phyloP scores from a whole-genome alignment of 2,113 vertebrate genomes.

The Bambusicola thoracicus region DNA sequence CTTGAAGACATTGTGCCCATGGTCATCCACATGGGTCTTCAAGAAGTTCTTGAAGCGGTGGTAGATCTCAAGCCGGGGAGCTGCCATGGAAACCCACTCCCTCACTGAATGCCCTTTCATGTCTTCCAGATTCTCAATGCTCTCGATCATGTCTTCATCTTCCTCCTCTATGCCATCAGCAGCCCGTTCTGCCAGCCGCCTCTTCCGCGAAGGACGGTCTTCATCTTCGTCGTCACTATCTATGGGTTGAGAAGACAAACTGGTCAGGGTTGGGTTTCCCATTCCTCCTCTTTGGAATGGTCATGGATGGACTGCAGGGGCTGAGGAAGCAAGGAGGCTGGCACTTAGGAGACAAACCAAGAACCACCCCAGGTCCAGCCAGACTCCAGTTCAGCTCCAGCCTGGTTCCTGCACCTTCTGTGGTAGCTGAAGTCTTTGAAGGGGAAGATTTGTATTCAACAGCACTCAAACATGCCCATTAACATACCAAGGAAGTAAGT shows the following conservation, averaged over 20 bases:
- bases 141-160: slow-evolving; percentile 98
- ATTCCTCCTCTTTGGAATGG: neutral
- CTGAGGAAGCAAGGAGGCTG: neutral
- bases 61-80: slow-evolving; percentile 94
- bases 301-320: rapidly evolving
- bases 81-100: slow-evolving; percentile 97
- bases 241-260: slow-evolving; percentile 31
- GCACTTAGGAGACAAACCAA: neutral
- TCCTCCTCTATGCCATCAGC: slow-evolving; percentile 85
- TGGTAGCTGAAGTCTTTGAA: neutral
- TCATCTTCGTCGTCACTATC: slow-evolving; percentile 96
- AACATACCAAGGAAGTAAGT: neutral
- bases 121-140: slow-evolving; percentile 98
- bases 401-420: neutral
- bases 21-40: slow-evolving; percentile 93
- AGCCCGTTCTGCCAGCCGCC: slow-evolving; percentile 88
- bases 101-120: slow-evolving; percentile 96
- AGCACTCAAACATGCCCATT: neutral
- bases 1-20: slow-evolving; percentile 97
- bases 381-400: neutral
- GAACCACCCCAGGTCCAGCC: neutral
- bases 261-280: neutral
- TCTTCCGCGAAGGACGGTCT: slow-evolving; percentile 86
- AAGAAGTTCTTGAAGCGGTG: slow-evolving; percentile 99
- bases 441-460: neutral